Percentiles rank a stretch among this genome's conserved stretches.
These are phyloP conservation scores for Ormyrus pomaceus DNA, from an alignment of 2,888 invertebrate genomes.

Conservation along the genomic window DNA sequence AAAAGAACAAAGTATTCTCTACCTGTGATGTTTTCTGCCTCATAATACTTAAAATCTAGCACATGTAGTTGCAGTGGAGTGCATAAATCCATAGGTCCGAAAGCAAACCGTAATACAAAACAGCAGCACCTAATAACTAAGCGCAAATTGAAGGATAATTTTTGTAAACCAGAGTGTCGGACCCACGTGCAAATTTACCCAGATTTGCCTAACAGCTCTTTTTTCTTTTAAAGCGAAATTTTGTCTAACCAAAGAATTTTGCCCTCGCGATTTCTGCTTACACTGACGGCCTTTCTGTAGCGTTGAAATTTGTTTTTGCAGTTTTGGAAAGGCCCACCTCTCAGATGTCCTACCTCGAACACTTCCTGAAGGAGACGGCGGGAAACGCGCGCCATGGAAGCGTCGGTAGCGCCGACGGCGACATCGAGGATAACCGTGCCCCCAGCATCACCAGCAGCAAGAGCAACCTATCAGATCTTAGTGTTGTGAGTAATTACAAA, in stretches of 20 bases:
- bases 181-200: constrained; percentile 50
- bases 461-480: constrained; percentile 89
- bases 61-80: constrained; percentile 48
- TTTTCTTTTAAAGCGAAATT: constrained; percentile 17
- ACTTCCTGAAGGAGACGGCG: constrained; percentile 88
- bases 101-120: not conserved
- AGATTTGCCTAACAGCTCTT: constrained; percentile 47
- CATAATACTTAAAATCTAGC: constrained; percentile 27
- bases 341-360: constrained; percentile 93
- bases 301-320: constrained; percentile 73
- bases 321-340: constrained; percentile 93
- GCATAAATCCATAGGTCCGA: constrained; percentile 46
- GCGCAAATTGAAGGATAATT: not conserved
- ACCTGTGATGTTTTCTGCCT: constrained; percentile 23
- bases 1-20: constrained; percentile 19
- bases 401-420: constrained; percentile 84
- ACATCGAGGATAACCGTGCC: constrained; percentile 86
- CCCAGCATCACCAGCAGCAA: constrained; percentile 89
- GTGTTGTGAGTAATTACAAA: constrained; percentile 80
- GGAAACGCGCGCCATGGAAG: constrained; percentile 76
- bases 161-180: constrained; percentile 39
- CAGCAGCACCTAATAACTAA: not conserved
- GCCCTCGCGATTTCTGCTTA: not conserved
- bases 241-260: constrained; percentile 17
- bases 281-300: no score